Conservation (phyloP, 2,888 invertebrate genomes). For the Drosophila cognata region DNA sequence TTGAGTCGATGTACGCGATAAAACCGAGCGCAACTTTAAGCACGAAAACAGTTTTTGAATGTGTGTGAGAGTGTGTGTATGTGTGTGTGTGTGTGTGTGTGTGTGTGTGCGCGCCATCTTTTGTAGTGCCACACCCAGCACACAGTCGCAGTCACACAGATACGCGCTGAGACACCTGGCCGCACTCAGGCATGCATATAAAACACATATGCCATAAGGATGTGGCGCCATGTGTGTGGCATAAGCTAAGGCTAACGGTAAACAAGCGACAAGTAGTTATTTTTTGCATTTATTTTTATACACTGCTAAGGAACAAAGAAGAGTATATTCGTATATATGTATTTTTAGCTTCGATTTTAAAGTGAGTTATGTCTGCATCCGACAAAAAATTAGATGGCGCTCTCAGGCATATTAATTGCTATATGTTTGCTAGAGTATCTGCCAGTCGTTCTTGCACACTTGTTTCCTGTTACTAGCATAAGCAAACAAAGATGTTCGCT, state of each 20-base stretch:
- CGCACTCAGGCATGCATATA: slow-evolving; percentile 41
- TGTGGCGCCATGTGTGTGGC: slow-evolving; percentile 38
- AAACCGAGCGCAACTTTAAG: slow-evolving; percentile 36
- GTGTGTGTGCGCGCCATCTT: not conserved
- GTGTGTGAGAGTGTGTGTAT: not conserved
- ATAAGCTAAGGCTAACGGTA: slow-evolving; percentile 31
- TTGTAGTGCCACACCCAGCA: slow-evolving; percentile 10
- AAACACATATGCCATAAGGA: slow-evolving; percentile 52
- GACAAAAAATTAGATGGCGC: not conserved
- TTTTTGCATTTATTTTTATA: not conserved
- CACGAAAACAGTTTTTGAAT: slow-evolving; percentile 8
- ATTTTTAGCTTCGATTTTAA: not conserved
- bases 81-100: not conserved
- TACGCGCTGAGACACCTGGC: slow-evolving; percentile 25
- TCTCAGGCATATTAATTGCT: not conserved
- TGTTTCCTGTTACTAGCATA: not conserved
- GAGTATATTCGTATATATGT: not conserved
- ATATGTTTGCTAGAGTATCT: not conserved
- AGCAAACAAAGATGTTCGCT: slow-evolving; percentile 25
- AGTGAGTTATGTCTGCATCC: not conserved
- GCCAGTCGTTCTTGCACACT: not conserved
- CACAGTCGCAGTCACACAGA: not conserved
- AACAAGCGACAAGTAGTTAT: slow-evolving; percentile 39
- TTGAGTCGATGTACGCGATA: slow-evolving; percentile 29
- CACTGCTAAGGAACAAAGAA: not conserved